phyloP scores from a whole-genome alignment of 2,113 vertebrate species.

The Aldabrachelys gigantea region DNA sequence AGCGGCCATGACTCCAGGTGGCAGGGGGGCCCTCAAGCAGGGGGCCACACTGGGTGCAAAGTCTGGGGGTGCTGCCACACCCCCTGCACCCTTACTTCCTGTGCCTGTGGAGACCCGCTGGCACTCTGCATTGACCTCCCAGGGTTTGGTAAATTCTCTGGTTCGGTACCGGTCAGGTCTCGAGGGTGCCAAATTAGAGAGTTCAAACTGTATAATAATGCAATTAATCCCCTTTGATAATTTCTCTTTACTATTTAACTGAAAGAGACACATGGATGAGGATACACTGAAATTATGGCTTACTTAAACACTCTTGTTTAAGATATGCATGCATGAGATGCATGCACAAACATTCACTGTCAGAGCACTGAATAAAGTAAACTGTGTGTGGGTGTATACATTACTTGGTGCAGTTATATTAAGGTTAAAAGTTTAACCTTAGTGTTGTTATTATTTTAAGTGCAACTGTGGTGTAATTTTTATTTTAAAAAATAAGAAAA shows the following conservation, averaged over 20 bases:
- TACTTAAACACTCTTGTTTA: background rate
- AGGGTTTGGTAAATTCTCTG: too few species aligned
- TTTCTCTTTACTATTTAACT: background rate
- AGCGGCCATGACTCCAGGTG: too few species aligned
- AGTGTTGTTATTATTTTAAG: constrained; percentile 15
- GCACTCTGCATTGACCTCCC: too few species aligned
- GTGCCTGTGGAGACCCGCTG: too few species aligned
- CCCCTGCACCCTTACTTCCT: too few species aligned
- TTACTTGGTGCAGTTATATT: background rate
- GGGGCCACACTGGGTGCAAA: too few species aligned
- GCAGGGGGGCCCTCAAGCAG: too few species aligned
- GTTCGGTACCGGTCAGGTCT: too few species aligned
- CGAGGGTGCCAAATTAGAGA: too few species aligned
- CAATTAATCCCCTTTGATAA: background rate
- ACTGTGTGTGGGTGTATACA: background rate
- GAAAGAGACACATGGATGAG: constrained; percentile 20
- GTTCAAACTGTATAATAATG: background rate
- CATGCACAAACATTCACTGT: constrained; percentile 4
- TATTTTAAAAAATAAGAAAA: constrained; percentile 2
- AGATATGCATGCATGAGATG: constrained; percentile 23
- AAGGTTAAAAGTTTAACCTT: background rate
- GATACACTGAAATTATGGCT: background rate
- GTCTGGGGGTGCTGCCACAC: too few species aligned
- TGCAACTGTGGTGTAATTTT: background rate
- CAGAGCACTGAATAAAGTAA: background rate